Conservation (phyloP, 1,140 invertebrate genomes). For the Sinella curviseta region DNA sequence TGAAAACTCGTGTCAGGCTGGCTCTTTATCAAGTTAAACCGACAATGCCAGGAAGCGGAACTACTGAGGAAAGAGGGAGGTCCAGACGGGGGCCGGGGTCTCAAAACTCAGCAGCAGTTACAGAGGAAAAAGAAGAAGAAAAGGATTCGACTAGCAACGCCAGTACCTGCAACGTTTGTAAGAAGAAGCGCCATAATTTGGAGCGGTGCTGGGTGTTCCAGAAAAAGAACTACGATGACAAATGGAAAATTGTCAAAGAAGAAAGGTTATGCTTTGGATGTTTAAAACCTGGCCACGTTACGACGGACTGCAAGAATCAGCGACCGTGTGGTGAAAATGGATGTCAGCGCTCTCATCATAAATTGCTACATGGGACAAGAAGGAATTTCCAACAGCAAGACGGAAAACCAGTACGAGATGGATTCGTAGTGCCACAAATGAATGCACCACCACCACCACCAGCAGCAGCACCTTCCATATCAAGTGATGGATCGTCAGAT, state of each 20-base stretch:
- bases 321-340: neutral
- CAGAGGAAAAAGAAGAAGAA: neutral
- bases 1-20: neutral
- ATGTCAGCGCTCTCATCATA: neutral
- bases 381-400: too few species aligned
- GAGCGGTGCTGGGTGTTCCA: neutral
- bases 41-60: neutral
- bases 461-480: neutral
- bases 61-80: neutral
- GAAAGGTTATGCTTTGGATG: neutral
- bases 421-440: too few species aligned
- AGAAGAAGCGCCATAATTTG: neutral
- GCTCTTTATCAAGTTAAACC: neutral
- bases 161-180: neutral
- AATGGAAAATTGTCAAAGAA: slow-evolving; percentile 11
- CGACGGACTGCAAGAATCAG: neutral
- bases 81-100: neutral
- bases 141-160: too few species aligned
- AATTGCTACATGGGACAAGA: too few species aligned
- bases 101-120: neutral
- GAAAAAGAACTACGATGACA: neutral
- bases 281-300: neutral
- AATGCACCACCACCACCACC: neutral
- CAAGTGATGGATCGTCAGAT: neutral
- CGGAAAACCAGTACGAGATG: too few species aligned